Evolutionary conservation across 2,797 vertebrate genomes (phyloP).

Genomic region (Chiroxiphia lanceolata): DNA sequence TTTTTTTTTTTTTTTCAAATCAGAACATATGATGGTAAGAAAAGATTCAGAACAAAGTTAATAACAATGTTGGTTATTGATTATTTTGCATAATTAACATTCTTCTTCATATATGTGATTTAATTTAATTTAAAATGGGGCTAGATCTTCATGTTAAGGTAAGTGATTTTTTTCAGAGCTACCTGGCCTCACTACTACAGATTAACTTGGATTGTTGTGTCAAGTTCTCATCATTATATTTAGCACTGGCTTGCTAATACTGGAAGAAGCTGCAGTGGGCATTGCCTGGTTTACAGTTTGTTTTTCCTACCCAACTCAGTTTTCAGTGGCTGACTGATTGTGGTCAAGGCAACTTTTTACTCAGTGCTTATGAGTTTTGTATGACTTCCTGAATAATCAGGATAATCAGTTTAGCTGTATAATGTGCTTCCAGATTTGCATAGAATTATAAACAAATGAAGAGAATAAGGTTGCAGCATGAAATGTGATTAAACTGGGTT

Average conservation of each 20-base stretch:
- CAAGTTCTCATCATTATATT: not conserved
- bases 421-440: not conserved
- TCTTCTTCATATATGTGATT: not conserved
- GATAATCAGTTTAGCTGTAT: not conserved
- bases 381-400: not conserved
- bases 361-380: not conserved
- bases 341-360: not conserved
- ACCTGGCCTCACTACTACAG: not conserved
- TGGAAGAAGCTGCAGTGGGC: not conserved
- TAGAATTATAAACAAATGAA: not conserved
- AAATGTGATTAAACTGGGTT: not conserved
- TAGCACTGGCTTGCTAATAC: not conserved
- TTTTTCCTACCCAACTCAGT: not conserved
- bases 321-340: not conserved
- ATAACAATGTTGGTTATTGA: not conserved
- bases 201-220: not conserved
- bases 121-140: not conserved
- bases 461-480: not conserved
- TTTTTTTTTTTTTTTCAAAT: not conserved
- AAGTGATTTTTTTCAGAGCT: not conserved
- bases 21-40: not conserved
- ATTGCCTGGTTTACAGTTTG: not conserved
- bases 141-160: not conserved
- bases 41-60: not conserved
- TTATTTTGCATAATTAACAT: not conserved